These are phyloP conservation scores for Nasonia oneida DNA, from an alignment of 2,888 invertebrate genomes.

Conservation along the genomic window DNA sequence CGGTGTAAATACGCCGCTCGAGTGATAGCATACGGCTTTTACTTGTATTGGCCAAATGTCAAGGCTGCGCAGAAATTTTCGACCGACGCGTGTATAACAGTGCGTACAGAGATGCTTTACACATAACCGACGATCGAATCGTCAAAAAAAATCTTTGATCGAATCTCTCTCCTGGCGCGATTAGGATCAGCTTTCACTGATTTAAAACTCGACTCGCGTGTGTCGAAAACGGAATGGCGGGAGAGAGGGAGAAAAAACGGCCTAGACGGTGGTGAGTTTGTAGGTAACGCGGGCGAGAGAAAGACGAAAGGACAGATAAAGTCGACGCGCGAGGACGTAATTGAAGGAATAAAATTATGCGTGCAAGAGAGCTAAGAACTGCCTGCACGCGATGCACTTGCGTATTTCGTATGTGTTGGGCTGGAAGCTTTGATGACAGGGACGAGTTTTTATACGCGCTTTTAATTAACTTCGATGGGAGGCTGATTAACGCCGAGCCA, in stretches of 20 bases:
- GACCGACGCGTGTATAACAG: too few relatives aligned
- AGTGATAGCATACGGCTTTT: too few relatives aligned
- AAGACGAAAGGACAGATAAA: slow-evolving; percentile 30
- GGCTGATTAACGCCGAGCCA: background rate
- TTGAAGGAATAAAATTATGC: slow-evolving; percentile 47
- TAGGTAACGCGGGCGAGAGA: slow-evolving; percentile 41
- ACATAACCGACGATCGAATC: slow-evolving; percentile 27
- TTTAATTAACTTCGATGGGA: background rate
- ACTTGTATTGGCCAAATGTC: too few relatives aligned
- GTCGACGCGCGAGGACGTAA: slow-evolving; percentile 20
- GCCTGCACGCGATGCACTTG: background rate
- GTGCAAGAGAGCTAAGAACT: slow-evolving; percentile 3
- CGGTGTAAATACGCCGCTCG: too few relatives aligned
- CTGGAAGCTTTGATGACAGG: background rate
- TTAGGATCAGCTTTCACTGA: slow-evolving; percentile 40
- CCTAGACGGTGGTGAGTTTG: slow-evolving; percentile 37
- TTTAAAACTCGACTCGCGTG: background rate
- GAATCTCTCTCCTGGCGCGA: slow-evolving; percentile 27
- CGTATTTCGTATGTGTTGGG: background rate
- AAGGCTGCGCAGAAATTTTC: too few relatives aligned
- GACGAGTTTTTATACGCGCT: background rate
- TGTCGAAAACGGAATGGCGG: background rate
- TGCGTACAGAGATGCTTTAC: slow-evolving; percentile 19
- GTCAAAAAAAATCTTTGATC: slow-evolving; percentile 40
- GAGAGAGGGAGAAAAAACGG: slow-evolving; percentile 26